These are phyloP conservation scores for Elephas maximus DNA, from an alignment of 2,113 vertebrate genomes.

Conservation along the genomic window DNA sequence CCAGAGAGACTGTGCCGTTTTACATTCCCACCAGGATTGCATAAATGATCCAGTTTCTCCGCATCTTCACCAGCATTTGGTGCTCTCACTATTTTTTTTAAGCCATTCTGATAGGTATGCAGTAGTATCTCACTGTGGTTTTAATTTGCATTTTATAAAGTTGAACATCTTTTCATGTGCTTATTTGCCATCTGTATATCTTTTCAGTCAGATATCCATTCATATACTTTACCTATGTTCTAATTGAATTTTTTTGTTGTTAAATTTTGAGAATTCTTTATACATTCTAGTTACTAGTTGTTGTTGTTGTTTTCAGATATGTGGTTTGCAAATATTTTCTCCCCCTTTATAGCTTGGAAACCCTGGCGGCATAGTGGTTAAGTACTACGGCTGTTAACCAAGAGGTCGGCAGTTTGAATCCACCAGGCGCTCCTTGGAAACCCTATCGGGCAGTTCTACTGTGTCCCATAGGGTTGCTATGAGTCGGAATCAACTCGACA, in stretches of 20 bases:
- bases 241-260: background rate
- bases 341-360: background rate
- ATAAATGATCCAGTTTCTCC: background rate
- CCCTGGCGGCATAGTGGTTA: too few relatives aligned
- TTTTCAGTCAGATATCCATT: background rate
- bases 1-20: background rate
- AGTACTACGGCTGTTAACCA: too few relatives aligned
- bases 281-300: background rate
- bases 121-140: background rate
- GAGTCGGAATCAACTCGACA: too few relatives aligned
- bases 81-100: background rate
- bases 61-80: background rate
- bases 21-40: background rate
- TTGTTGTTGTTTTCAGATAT: background rate
- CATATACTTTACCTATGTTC: background rate
- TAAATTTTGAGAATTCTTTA: background rate
- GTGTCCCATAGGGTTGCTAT: too few relatives aligned
- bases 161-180: background rate
- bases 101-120: background rate
- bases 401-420: too few relatives aligned
- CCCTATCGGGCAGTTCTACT: too few relatives aligned
- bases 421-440: too few relatives aligned
- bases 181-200: background rate
- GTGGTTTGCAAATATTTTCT: background rate
- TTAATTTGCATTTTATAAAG: background rate